Evolutionary conservation across 2,888 invertebrate genomes (phyloP).

Genomic region (Gari tellinella): DNA sequence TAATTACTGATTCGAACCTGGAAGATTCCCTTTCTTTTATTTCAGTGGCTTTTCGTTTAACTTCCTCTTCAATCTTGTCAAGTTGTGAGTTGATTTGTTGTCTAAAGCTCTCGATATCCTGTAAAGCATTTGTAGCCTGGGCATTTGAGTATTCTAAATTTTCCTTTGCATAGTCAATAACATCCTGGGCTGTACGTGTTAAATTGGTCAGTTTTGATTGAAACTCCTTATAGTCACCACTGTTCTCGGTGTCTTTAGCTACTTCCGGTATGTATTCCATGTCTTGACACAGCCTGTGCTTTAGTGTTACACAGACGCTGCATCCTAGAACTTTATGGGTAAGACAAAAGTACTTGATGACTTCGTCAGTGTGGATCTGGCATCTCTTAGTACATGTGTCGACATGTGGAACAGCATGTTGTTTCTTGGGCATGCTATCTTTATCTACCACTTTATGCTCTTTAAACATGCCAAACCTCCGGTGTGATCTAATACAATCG

Average conservation of each 20-base stretch:
- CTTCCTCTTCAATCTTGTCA: too few relatives aligned
- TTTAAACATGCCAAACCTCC: background rate
- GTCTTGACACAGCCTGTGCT: conserved; percentile 10
- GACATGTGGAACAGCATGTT: background rate
- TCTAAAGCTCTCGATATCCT: too few relatives aligned
- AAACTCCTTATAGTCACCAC: too few relatives aligned
- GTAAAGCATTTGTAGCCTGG: too few relatives aligned
- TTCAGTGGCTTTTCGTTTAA: too few relatives aligned
- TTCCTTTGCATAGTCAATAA: too few relatives aligned
- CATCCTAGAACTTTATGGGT: conserved; percentile 10
- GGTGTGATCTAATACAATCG: conserved; percentile 1
- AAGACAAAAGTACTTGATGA: conserved; percentile 13
- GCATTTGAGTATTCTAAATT: too few relatives aligned
- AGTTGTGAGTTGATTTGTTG: too few relatives aligned
- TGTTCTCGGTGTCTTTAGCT: background rate
- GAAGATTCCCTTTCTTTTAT: too few relatives aligned
- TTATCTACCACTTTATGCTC: conserved; percentile 1
- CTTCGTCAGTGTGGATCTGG: background rate
- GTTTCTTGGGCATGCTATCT: background rate
- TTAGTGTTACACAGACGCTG: conserved; percentile 8
- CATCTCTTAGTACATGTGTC: conserved; percentile 4
- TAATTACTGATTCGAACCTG: too few relatives aligned
- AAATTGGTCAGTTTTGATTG: too few relatives aligned
- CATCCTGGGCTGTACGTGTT: too few relatives aligned
- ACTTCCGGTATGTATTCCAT: conserved; percentile 18